A percentile compares a stretch with the other conserved stretches of the same genome.
These are phyloP conservation scores for Hipposideros armiger DNA, from an alignment of 2,113 vertebrate species.

Conservation along the genomic window DNA sequence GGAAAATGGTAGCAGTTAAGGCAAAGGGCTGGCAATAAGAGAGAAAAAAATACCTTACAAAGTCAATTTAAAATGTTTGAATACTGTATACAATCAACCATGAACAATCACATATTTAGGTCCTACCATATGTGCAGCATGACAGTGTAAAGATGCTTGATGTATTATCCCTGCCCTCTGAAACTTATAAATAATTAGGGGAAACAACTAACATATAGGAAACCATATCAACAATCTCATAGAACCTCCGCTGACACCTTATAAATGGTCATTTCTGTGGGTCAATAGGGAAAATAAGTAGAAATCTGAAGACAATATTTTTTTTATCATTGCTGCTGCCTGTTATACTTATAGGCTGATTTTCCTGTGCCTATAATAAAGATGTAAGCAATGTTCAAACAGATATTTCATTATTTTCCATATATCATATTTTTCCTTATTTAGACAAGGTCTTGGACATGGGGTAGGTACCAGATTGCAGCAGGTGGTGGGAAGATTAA, in stretches of 20 bases:
- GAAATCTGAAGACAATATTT: background rate
- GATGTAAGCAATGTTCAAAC: background rate
- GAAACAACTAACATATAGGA: background rate
- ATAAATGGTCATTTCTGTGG: background rate
- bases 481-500: background rate
- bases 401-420: background rate
- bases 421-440: background rate
- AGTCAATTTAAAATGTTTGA: background rate
- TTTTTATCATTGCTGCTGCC: background rate
- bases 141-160: background rate
- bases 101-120: background rate
- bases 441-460: background rate
- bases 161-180: background rate
- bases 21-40: background rate
- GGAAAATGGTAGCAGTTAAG: background rate
- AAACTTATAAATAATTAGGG: background rate
- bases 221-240: background rate
- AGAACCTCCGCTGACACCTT: background rate
- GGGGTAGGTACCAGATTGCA: slow-evolving; percentile 22
- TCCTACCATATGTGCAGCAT: background rate
- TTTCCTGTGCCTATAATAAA: background rate
- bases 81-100: background rate
- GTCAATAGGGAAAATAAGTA: background rate
- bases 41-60: background rate
- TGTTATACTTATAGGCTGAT: background rate